phyloP scores from a whole-genome alignment of 2,888 invertebrate species.

The Gisinianus flammeolus region DNA sequence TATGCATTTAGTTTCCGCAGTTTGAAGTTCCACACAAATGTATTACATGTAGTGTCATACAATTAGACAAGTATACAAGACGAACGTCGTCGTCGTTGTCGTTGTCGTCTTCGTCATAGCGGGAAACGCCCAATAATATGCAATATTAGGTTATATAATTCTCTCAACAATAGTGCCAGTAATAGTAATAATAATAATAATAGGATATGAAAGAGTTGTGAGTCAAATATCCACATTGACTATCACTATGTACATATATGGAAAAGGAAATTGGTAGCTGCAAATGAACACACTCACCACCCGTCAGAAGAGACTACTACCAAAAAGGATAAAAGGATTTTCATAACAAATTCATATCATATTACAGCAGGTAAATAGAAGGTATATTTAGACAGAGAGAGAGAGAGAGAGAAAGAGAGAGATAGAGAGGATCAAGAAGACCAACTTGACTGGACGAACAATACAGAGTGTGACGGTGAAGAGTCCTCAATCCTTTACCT shows the following conservation, averaged over 20 bases:
- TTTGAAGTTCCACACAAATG: too few relatives aligned
- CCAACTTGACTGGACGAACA: neutral
- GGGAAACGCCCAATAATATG: slow-evolving; percentile 18
- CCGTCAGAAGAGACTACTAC: too few relatives aligned
- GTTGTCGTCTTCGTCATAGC: neutral
- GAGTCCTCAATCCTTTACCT: slow-evolving; percentile 12
- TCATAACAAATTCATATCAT: neutral
- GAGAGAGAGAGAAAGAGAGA: slow-evolving; percentile 1
- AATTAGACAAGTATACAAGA: too few relatives aligned
- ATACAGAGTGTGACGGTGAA: neutral
- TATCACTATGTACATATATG: too few relatives aligned
- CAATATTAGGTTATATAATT: neutral
- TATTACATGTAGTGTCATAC: too few relatives aligned
- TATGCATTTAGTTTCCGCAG: too few relatives aligned
- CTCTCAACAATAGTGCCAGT: slow-evolving; percentile 2
- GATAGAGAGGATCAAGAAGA: neutral
- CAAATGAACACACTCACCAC: too few relatives aligned
- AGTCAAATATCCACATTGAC: too few relatives aligned
- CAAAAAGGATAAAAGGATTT: too few relatives aligned
- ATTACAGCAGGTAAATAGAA: neutral
- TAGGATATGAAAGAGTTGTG: too few relatives aligned
- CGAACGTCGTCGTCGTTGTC: neutral
- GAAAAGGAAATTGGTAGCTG: too few relatives aligned
- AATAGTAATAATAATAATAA: neutral
- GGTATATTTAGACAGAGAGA: neutral